Base-by-base conservation (phyloP, 2,113 vertebrate species). In the Eubucco bourcierii region DNA sequence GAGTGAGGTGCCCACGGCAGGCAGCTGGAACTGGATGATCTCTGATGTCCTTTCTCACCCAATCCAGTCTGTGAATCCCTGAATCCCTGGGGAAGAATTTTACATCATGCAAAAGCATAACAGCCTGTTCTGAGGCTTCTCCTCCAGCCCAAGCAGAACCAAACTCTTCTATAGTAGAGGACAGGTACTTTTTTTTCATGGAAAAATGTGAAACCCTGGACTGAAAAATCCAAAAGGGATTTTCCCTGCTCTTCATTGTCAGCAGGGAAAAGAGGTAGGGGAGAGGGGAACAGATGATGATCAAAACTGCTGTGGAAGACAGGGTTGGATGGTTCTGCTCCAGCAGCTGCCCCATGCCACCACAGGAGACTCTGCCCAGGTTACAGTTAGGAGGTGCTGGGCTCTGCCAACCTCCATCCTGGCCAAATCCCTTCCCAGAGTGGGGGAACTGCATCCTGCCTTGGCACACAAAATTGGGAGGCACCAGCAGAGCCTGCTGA, bases 341-440 rank as follows among this genome's bases (percentile, higher is more conserved):
- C 1, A 0, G 17, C 29, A 68, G 37, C 18, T 31, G 41, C 29
- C 64, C 41, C 2, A 1, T 4, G 18, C 18, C 1, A 2, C 46
- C 1, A 0, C 61, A 7, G 24, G 34, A 52, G 24, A 13, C 20
- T 8, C 41, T 37, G 76, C 33, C 39, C 1, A 2, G 2, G 9
- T 10, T 4, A 28, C 2, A 7, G 37, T 27, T 0, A 0, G 53
- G 78, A 6, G 17, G 15, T 3, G 4, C 2, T 1, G 55, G 73
- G 67, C 21, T 55, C 15, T 33, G 50, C 5, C 68, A 78, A 31
- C 23, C 27, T 24, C 5, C 19, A 1, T 19, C 21, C 50, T 9
- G 5, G 21, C 37, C 31, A 47, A 59, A 29, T 46, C 55, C 56
- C 33, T 20, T 59, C 44, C 68, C 0, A 0, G 25, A 23, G 27